Evolutionary conservation across 1,140 invertebrate genomes (phyloP).

Genomic region (Drosophila kohkoa): DNA sequence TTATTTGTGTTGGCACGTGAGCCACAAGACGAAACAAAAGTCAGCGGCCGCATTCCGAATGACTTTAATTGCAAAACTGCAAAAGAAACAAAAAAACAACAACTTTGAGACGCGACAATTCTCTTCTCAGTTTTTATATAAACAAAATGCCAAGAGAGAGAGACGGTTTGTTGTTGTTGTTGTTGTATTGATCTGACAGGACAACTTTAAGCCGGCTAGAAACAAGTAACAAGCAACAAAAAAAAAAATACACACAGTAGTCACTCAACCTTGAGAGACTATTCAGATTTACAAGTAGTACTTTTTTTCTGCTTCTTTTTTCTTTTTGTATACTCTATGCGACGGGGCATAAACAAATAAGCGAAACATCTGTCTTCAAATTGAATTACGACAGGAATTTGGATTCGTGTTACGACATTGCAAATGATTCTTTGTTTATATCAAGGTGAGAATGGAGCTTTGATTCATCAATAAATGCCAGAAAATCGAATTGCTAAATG

Average conservation of each 20-base stretch:
- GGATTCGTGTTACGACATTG: too few species aligned
- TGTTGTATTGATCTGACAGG: not conserved
- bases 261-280: slow-evolving; percentile 5
- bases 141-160: slow-evolving; percentile 1
- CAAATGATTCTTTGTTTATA: too few species aligned
- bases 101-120: slow-evolving; percentile 31
- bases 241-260: not conserved
- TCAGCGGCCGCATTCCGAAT: slow-evolving; percentile 57
- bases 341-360: too few species aligned
- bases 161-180: not conserved
- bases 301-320: not conserved
- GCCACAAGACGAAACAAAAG: slow-evolving; percentile 40
- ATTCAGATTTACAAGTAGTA: slow-evolving; percentile 1
- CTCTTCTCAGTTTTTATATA: not conserved
- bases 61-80: slow-evolving; percentile 43
- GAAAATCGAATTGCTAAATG: too few species aligned
- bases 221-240: slow-evolving; percentile 1
- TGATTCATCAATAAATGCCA: too few species aligned
- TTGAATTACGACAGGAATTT: too few species aligned
- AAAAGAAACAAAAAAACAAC: not conserved
- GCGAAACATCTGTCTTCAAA: too few species aligned
- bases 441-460: too few species aligned
- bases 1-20: slow-evolving; percentile 61
- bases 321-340: not conserved
- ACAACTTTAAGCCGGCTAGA: slow-evolving; percentile 10